phyloP scores from a whole-genome alignment of 2,888 invertebrate species.

The Parnassius smintheus region DNA sequence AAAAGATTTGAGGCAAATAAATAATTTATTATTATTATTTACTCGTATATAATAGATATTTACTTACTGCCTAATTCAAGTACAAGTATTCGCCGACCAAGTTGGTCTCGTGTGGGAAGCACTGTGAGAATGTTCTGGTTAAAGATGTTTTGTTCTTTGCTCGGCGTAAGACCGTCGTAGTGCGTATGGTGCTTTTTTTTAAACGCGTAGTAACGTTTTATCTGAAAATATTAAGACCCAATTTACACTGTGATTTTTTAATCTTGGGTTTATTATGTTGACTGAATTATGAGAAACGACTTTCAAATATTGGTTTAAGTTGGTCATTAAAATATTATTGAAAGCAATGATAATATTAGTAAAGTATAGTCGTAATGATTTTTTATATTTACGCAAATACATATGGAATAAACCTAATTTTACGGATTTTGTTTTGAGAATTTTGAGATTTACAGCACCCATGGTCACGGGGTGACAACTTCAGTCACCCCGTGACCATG shows the following conservation, averaged over 20 bases:
- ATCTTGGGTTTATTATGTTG: too few relatives aligned
- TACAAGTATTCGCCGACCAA: slow-evolving; percentile 88
- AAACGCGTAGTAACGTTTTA: slow-evolving; percentile 90
- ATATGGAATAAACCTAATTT: too few relatives aligned
- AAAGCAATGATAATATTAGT: neutral
- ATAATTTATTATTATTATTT: too few relatives aligned
- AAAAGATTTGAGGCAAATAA: too few relatives aligned
- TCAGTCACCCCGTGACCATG: too few relatives aligned
- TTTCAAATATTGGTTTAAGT: too few relatives aligned
- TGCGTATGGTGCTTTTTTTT: slow-evolving; percentile 88
- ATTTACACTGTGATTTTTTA: too few relatives aligned
- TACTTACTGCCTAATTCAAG: slow-evolving; percentile 90
- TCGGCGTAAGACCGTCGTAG: slow-evolving; percentile 86
- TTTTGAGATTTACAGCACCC: too few relatives aligned
- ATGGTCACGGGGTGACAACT: too few relatives aligned
- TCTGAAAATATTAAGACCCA: slow-evolving; percentile 66
- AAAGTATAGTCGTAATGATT: slow-evolving; percentile 1
- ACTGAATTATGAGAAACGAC: too few relatives aligned
- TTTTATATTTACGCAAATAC: too few relatives aligned
- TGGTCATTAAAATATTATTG: neutral
- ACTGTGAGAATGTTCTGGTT: slow-evolving; percentile 89
- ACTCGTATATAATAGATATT: neutral
- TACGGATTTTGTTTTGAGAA: too few relatives aligned
- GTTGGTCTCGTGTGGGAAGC: slow-evolving; percentile 89
- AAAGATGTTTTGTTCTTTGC: slow-evolving; percentile 88